Base-by-base conservation (phyloP, 2,888 invertebrate genomes). In the Elaeidobius kamerunicus region DNA sequence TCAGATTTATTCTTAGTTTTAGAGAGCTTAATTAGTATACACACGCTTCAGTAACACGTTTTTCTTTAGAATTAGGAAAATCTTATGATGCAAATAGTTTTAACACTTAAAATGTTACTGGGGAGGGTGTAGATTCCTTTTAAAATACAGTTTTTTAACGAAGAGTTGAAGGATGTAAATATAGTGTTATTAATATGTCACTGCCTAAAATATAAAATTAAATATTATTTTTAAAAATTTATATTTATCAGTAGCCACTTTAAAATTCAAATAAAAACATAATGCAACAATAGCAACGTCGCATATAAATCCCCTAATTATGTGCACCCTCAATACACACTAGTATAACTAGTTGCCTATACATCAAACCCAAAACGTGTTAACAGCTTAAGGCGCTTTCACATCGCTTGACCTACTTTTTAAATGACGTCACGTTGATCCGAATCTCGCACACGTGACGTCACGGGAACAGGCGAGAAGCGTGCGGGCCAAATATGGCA, bases 151-250 rank as follows among this genome's bases (percentile, higher is more conserved):
- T 64, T 65, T 68, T 65, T 65, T 59, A 55, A 64, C 57, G 60
- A 59, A 60, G 61, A 60, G 64, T 63, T 63, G 70, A 67, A 70
- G 69, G 70, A 69, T 73, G 73, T 73, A 73, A 67, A 73, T 73
- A 73, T 73, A 73, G 72, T 72, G 70, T 72, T 73, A 73, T 70
- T 47, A 70, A 71, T 66, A 73, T 71, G 71, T 72, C 52, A 72
- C 73, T 73, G 73, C 73, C 73, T 73, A 71, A 69, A 71, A 55
- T 55, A 55, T 55, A 55, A 55, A 71, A 73, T 70, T 67, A 70
- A 70, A 72, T 72, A 73, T 73, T 73, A 73, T 45, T 52, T 50
- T 27, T 27, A 27, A 27, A 27, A 5, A 27, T 27, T 27, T 27
- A 27, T 9, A 27, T 9, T 7, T 7, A 27, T 5, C 9, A 27